These are phyloP conservation scores for Rhabdornis inornatus DNA, from an alignment of 2,113 vertebrate genomes.

Conservation along the genomic window DNA sequence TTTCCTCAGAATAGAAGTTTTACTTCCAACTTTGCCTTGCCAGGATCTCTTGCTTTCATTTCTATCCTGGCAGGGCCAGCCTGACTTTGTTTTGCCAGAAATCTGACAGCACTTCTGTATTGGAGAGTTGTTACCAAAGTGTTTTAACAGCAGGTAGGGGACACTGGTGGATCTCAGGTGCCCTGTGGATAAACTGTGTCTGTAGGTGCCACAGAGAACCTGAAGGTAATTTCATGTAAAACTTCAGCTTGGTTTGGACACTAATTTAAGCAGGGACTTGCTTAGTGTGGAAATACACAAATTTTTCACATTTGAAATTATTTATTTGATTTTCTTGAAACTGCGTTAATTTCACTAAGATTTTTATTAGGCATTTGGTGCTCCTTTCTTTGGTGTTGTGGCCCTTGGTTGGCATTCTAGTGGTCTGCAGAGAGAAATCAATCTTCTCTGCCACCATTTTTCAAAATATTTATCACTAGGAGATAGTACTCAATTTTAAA, in stretches of 20 bases:
- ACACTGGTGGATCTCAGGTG: background rate
- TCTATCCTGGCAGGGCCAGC: background rate
- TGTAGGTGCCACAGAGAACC: background rate
- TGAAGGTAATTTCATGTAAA: background rate
- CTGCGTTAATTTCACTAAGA: background rate
- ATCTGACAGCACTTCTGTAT: background rate
- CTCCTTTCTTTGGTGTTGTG: background rate
- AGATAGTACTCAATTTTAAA: background rate
- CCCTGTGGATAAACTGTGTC: background rate
- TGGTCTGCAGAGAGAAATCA: background rate
- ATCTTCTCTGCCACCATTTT: background rate
- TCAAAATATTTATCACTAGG: background rate
- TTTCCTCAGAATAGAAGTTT: background rate
- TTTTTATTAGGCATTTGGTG: background rate
- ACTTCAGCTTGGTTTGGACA: background rate
- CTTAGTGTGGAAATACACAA: background rate
- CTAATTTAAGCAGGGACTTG: background rate
- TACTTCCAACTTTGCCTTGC: background rate
- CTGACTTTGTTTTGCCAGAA: background rate
- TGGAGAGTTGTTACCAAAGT: background rate
- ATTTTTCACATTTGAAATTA: background rate
- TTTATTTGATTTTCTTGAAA: background rate
- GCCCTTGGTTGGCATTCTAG: background rate
- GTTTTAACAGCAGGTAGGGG: background rate
- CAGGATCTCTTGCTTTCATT: background rate